phyloP scores from a whole-genome alignment of 2,113 vertebrate species.

The Ailurus styani region DNA sequence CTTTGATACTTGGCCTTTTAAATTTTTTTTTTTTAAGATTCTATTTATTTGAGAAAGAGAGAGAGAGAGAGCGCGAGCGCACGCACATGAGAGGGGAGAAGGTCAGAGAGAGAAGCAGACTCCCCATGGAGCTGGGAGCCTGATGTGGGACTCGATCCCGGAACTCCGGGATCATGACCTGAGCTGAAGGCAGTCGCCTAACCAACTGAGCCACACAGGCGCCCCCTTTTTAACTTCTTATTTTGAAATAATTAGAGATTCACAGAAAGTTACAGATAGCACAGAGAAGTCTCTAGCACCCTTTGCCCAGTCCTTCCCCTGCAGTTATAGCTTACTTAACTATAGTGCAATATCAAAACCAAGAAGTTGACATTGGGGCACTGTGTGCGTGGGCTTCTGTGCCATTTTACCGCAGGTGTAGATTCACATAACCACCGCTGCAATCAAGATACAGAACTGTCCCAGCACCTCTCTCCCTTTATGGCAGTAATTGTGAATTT shows the following conservation, averaged over 20 bases:
- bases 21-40: too few relatives aligned
- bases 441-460: background rate
- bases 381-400: background rate
- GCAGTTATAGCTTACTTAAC: background rate
- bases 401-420: background rate
- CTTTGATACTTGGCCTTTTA: background rate
- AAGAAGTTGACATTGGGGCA: background rate
- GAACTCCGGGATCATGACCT: too few relatives aligned
- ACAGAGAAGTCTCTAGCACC: background rate
- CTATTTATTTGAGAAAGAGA: too few relatives aligned
- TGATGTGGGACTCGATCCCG: too few relatives aligned
- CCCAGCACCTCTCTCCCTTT: background rate
- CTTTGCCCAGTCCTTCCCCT: background rate
- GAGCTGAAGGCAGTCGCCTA: too few relatives aligned
- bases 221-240: background rate
- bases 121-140: too few relatives aligned
- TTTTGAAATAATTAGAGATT: background rate
- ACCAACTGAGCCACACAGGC: too few relatives aligned
- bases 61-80: too few relatives aligned
- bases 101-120: too few relatives aligned
- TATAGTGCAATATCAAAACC: background rate
- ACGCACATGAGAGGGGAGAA: too few relatives aligned
- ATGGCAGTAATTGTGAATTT: background rate
- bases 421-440: background rate
- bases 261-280: background rate